phyloP scores from a whole-genome alignment of 2,888 invertebrate genomes.

The Epinotia nisella region DNA sequence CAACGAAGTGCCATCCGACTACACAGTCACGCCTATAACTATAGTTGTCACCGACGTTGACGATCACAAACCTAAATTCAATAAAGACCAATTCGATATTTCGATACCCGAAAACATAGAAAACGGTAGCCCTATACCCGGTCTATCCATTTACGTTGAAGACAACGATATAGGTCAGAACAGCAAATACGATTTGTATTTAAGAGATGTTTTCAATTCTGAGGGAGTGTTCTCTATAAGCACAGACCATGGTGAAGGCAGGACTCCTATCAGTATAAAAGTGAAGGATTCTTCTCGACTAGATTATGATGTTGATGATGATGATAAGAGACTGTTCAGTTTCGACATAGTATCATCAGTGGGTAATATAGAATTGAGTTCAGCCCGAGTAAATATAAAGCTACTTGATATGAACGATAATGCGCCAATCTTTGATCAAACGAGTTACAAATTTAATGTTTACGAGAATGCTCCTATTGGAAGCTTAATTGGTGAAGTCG shows the following conservation, averaged over 20 bases:
- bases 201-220: slow-evolving; percentile 86
- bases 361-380: slow-evolving; percentile 82
- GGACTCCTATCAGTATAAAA: slow-evolving; percentile 90
- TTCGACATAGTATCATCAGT: slow-evolving; percentile 88
- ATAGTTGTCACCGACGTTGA: slow-evolving; percentile 92
- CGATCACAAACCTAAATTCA: slow-evolving; percentile 90
- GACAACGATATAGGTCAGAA: slow-evolving; percentile 90
- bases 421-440: slow-evolving; percentile 87
- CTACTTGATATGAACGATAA: slow-evolving; percentile 93
- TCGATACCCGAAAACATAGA: slow-evolving; percentile 91
- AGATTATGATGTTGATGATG: slow-evolving; percentile 89
- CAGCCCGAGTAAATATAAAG: slow-evolving; percentile 86
- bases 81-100: slow-evolving; percentile 86
- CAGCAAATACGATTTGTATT: slow-evolving; percentile 87
- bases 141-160: slow-evolving; percentile 89
- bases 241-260: slow-evolving; percentile 88
- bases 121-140: slow-evolving; percentile 87
- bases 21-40: slow-evolving; percentile 88
- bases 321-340: slow-evolving; percentile 83
- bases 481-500: slow-evolving; percentile 86
- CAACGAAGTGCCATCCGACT: slow-evolving; percentile 88
- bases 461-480: slow-evolving; percentile 87
- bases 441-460: slow-evolving; percentile 87
- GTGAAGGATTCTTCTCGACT: slow-evolving; percentile 87
- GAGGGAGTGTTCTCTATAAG: slow-evolving; percentile 86